Percentiles rank a stretch among this genome's conserved stretches.
Conservation (phyloP, 2,888 invertebrate genomes). For the Fragum sueziense region DNA sequence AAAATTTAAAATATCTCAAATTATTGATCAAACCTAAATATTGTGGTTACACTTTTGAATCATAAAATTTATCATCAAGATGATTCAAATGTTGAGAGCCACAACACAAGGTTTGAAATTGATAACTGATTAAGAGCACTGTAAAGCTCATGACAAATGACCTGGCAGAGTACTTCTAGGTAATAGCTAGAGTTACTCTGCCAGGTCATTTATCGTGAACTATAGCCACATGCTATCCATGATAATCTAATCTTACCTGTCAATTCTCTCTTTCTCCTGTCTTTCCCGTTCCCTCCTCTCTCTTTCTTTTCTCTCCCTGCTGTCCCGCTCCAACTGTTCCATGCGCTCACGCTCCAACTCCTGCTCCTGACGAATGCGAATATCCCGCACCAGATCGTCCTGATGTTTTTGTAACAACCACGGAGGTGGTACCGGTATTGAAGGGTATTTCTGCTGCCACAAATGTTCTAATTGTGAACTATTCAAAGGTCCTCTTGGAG, state of each 20-base stretch:
- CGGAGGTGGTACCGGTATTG: constrained; percentile 75
- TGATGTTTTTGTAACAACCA: constrained; percentile 79
- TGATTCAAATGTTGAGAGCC: too few relatives aligned
- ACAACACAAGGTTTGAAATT: too few relatives aligned
- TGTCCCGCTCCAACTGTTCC: constrained; percentile 66
- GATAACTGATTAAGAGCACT: too few relatives aligned
- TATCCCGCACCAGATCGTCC: constrained; percentile 75
- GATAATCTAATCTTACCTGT: constrained; percentile 56
- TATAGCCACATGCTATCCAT: too few relatives aligned
- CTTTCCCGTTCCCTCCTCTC: constrained; percentile 67
- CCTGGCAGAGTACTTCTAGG: too few relatives aligned
- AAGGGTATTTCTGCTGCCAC: constrained; percentile 81
- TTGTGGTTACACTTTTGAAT: too few relatives aligned
- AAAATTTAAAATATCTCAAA: too few relatives aligned
- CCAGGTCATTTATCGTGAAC: too few relatives aligned
- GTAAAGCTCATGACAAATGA: too few relatives aligned
- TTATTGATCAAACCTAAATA: too few relatives aligned
- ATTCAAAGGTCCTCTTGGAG: constrained; percentile 61
- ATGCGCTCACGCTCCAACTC: constrained; percentile 82
- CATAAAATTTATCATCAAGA: too few relatives aligned
- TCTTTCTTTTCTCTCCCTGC: constrained; percentile 65
- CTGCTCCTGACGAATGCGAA: constrained; percentile 76
- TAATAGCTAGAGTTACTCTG: too few relatives aligned
- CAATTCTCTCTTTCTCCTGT: constrained; percentile 60
- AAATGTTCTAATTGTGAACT: constrained; percentile 77